These are phyloP conservation scores for Buphagus erythrorhynchus DNA, from an alignment of 2,797 vertebrate species.

Conservation along the genomic window DNA sequence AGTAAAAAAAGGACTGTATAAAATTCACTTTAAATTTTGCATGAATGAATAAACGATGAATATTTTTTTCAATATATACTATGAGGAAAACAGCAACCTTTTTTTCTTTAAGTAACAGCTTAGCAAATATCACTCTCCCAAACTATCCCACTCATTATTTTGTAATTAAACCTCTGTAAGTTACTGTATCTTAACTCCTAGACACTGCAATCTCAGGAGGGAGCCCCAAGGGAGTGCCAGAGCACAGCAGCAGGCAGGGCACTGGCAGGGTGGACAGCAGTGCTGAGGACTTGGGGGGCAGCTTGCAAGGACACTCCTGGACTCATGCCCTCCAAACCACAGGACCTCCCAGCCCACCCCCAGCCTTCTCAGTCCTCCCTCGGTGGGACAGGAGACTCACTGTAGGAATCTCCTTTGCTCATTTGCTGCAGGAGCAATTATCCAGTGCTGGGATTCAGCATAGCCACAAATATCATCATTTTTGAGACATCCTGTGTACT, in stretches of 20 bases:
- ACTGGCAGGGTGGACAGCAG: not conserved
- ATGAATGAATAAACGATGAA: not conserved
- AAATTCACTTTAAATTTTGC: not conserved
- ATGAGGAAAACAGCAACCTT: not conserved
- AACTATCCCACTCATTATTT: not conserved
- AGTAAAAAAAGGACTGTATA: not conserved
- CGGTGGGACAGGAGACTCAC: not conserved
- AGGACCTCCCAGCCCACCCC: not conserved
- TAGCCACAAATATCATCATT: rapidly evolving
- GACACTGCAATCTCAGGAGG: not conserved
- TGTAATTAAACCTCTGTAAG: not conserved
- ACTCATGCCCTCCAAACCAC: not conserved
- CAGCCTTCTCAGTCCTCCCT: not conserved
- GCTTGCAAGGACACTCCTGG: not conserved
- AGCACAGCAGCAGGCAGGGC: not conserved
- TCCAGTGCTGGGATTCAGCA: not conserved
- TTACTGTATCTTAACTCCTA: not conserved
- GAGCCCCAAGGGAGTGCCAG: not conserved
- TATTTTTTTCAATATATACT: not conserved
- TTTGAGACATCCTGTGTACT: not conserved
- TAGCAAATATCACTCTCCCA: not conserved
- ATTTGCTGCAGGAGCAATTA: not conserved
- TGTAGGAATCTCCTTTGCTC: not conserved
- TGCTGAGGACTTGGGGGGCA: not conserved
- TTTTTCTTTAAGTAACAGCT: not conserved